Percentiles rank a stretch among this genome's conserved stretches.
Evolutionary conservation across 2,113 vertebrate genomes (phyloP).

Genomic region (Lichenostomus cassidix): DNA sequence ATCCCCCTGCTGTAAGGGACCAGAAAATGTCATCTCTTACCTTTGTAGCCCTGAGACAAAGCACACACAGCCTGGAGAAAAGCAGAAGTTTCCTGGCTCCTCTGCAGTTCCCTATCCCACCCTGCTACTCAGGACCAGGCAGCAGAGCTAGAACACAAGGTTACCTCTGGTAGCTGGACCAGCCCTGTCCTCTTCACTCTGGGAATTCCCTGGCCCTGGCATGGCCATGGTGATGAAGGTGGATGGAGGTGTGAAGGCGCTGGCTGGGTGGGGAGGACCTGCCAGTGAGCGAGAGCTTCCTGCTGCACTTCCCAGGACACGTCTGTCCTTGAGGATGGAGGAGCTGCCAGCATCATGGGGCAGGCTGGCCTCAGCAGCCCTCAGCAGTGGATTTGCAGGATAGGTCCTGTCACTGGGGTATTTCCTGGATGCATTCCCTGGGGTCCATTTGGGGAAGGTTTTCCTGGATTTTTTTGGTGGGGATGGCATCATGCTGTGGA

Average conservation of each 20-base stretch:
- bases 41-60: neutral
- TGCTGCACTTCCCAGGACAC: fast-evolving
- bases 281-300: neutral
- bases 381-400: neutral
- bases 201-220: neutral
- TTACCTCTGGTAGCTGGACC: constrained; percentile 41
- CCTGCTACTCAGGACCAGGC: fast-evolving
- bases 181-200: neutral
- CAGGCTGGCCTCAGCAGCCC: neutral
- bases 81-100: neutral
- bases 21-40: neutral
- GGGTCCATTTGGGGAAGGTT: constrained; percentile 56
- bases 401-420: neutral
- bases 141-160: neutral
- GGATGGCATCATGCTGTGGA: neutral
- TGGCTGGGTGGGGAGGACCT: neutral
- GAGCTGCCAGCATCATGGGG: neutral
- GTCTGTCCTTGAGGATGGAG: constrained; percentile 5
- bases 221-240: neutral
- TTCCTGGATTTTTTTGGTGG: constrained; percentile 67
- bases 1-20: neutral
- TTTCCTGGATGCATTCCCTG: neutral
- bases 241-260: neutral
- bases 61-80: neutral
- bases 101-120: neutral